These are phyloP conservation scores for Conger conger DNA, from an alignment of 2,113 vertebrate species.

Conservation along the genomic window DNA sequence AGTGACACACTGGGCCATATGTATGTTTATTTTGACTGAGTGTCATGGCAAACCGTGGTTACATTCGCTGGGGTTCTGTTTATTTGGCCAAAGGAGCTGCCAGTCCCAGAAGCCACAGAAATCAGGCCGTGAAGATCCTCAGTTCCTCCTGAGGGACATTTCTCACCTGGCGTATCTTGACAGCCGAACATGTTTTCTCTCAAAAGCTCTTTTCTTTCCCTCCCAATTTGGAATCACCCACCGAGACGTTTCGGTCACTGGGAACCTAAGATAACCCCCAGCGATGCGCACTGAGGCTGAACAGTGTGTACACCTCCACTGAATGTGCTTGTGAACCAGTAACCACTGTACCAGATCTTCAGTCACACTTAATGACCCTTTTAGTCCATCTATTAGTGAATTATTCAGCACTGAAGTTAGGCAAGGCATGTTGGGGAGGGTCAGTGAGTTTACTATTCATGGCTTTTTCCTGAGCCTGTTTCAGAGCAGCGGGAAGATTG, in stretches of 20 bases:
- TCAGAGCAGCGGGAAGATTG: not conserved
- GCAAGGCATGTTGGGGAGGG: not conserved
- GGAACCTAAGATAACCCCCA: not conserved
- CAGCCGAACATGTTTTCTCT: not conserved
- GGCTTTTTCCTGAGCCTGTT: not conserved
- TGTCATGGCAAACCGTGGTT: not conserved
- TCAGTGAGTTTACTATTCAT: not conserved
- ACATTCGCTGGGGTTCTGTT: not conserved
- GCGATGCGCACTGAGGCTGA: not conserved
- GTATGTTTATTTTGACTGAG: not conserved
- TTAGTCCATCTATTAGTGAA: not conserved
- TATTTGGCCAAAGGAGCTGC: not conserved
- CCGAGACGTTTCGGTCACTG: not conserved
- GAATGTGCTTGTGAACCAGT: not conserved
- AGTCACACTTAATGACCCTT: not conserved
- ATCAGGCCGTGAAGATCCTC: not conserved
- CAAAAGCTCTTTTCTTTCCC: not conserved
- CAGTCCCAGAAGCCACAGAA: not conserved
- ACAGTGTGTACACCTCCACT: not conserved
- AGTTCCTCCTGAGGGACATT: not conserved
- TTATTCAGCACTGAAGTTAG: not conserved
- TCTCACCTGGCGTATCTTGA: not conserved
- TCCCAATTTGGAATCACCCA: not conserved
- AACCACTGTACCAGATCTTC: not conserved
- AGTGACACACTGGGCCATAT: not conserved